Evolutionary conservation across 1,140 invertebrate species (phyloP), one percentile per base, ranked within the genome.

Genomic region (Triops cancriformis): DNA sequence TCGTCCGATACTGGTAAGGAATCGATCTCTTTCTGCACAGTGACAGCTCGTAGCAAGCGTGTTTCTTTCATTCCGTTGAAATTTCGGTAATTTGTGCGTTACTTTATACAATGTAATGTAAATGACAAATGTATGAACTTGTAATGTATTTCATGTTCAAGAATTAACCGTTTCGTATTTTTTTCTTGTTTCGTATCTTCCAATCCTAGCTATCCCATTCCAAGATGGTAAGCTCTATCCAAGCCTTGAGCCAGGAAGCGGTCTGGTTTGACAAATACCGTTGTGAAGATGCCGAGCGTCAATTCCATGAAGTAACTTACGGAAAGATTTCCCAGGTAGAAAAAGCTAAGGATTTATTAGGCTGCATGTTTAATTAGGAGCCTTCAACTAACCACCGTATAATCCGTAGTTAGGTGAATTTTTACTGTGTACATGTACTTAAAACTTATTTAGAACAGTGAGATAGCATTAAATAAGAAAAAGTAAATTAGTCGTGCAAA

Each of bases 211-310:
- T 14, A 64, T 64, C 18, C 0, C 18, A 64, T 64, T 64, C 51
- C 51, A 64, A 64, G 1, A 64, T 64, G 51, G 51, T 64, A 10
- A 64, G n/a, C 51, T 64, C 51, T 18, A 23, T 64, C 51, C 51
- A 64, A 72, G 81, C 83, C 79, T 83, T 86, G 83, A 81, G 83
- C 84, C 85, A 85, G 80, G 88, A 89, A 83, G 87, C 86, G 79
- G 83, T 90, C 78, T 90, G 89, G 89, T 82, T 88, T 72, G 87
- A 89, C 75, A 89, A 88, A 83, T 85, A 84, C 45, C 84, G 85
- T 51, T 90, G 87, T 83, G 88, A 87, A 81, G 88, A 89, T 83
- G 89, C 89, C 64, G 89, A 91, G 83, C 84, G 84, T 74, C 81
- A 85, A 43, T 89, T 89, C 80, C 88, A 88, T 82, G 87, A 89